Percentiles rank a stretch among this genome's conserved stretches.
Evolutionary conservation across 2,888 invertebrate genomes (phyloP).

Genomic region (Vesta saturnalis): DNA sequence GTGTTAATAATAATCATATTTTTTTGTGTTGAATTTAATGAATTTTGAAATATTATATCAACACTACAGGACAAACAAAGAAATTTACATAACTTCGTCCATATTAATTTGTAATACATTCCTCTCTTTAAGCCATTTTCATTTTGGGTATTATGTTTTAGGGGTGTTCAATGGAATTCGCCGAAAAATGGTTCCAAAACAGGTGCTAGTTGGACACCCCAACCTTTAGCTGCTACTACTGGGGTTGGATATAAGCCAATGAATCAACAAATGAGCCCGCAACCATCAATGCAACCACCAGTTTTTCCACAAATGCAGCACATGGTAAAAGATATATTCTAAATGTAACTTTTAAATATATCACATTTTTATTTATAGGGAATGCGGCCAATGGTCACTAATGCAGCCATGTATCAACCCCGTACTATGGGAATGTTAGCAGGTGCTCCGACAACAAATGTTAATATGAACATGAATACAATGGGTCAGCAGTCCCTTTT

Average conservation of each 20-base stretch:
- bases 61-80: too few species aligned
- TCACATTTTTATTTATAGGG: constrained; percentile 47
- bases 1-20: too few species aligned
- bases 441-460: constrained; percentile 49
- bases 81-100: too few species aligned
- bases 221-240: constrained; percentile 89
- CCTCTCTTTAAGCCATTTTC: too few species aligned
- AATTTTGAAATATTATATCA: too few species aligned
- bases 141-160: too few species aligned
- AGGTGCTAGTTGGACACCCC: constrained; percentile 82
- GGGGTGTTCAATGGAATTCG: constrained; percentile 92
- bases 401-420: constrained; percentile 53
- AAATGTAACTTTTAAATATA: neutral
- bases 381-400: constrained; percentile 56
- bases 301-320: constrained; percentile 57
- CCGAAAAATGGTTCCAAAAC: constrained; percentile 87
- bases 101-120: too few species aligned
- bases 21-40: too few species aligned
- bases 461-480: constrained; percentile 44
- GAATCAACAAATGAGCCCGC: constrained; percentile 64
- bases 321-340: constrained; percentile 48
- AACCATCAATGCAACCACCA: constrained; percentile 49
- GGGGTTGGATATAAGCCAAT: constrained; percentile 89
- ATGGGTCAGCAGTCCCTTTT: constrained; percentile 58
- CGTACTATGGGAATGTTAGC: constrained; percentile 50